Evolutionary conservation across 2,113 vertebrate species (phyloP), one percentile per base, ranked within the genome.

Genomic region (Caretta caretta): DNA sequence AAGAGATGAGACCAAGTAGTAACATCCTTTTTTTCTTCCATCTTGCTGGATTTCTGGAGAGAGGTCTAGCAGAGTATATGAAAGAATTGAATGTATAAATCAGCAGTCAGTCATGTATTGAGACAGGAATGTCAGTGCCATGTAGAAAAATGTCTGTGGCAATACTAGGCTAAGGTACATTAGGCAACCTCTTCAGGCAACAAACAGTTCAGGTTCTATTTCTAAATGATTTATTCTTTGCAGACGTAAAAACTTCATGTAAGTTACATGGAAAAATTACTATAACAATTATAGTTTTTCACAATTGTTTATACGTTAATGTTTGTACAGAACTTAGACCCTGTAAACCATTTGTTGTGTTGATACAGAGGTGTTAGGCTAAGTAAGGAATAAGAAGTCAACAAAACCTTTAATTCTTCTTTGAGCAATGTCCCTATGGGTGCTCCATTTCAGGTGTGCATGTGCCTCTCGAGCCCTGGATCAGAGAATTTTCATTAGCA

Each of bases 191-290:
- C 69, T n/a, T 69, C 14, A 6, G 35, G 48, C 46, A 14, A 38
- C 11, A 27, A 29, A 86, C 78, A 90, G 38, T 38, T 78, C 10
- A 5, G 27, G 16, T 83, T 51, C 38, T 17, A 1, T 65, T 35
- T 92, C 50, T 48, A 78, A 78, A 78, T 78, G 75, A 78, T 92
- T 91, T 62, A 31, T 87, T 91, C 86, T 75, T 19, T 78, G 22
- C 42, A 48, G 38, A 78, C 25, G 12, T 78, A 48, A 78, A 46
- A 78, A 78, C 5, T 27, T 53, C 53, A 0, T 13, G 5, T 38
- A 27, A 92, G 29, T 80, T 90, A n/a, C 50, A 91, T 48, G 92
- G 86, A 92, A 93, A 97, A 96, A 29, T 92, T 88, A 62, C 87
- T 75, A 24, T 56, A 85, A 48, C 48, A 31, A 22, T 85, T 54